A percentile compares a stretch with the other conserved stretches of the same genome.
Evolutionary conservation across 2,113 vertebrate species (phyloP).

Genomic region (Pollachius pollachius): DNA sequence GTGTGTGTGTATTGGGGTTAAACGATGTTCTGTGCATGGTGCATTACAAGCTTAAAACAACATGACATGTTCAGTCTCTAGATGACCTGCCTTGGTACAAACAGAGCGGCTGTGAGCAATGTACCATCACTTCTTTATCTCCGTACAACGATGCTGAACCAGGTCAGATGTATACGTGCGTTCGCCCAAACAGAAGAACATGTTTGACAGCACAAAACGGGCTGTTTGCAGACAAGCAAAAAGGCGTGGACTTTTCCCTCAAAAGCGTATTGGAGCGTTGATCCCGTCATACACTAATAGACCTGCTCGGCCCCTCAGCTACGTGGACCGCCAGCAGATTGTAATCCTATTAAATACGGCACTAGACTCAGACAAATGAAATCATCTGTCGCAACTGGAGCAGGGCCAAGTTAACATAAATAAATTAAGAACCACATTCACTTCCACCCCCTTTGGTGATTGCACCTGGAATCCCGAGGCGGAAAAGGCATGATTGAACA

Average conservation of each 20-base stretch:
- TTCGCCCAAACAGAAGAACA: too few species aligned
- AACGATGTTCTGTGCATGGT: too few species aligned
- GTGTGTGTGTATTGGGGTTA: too few species aligned
- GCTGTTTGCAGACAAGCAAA: constrained; percentile 29
- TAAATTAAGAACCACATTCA: constrained; percentile 70
- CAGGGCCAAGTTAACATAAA: constrained; percentile 67
- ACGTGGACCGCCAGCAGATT: constrained; percentile 57
- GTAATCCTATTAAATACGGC: constrained; percentile 66
- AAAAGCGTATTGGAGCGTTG: constrained; percentile 7
- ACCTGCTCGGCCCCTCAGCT: constrained; percentile 43
- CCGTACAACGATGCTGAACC: too few species aligned
- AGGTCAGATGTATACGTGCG: too few species aligned
- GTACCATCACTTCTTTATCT: too few species aligned
- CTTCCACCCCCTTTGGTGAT: constrained; percentile 60
- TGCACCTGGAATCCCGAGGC: constrained; percentile 61
- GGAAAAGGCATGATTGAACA: constrained; percentile 49
- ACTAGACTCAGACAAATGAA: constrained; percentile 68
- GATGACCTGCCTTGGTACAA: too few species aligned
- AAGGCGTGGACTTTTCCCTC: background rate
- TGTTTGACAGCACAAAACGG: background rate
- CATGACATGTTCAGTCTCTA: too few species aligned
- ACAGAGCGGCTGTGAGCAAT: too few species aligned
- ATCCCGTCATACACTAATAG: constrained; percentile 43
- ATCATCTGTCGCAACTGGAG: constrained; percentile 67
- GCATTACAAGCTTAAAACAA: too few species aligned